Evolutionary conservation across 1,140 invertebrate species (phyloP).

Genomic region (Harpegnathos saltator): DNA sequence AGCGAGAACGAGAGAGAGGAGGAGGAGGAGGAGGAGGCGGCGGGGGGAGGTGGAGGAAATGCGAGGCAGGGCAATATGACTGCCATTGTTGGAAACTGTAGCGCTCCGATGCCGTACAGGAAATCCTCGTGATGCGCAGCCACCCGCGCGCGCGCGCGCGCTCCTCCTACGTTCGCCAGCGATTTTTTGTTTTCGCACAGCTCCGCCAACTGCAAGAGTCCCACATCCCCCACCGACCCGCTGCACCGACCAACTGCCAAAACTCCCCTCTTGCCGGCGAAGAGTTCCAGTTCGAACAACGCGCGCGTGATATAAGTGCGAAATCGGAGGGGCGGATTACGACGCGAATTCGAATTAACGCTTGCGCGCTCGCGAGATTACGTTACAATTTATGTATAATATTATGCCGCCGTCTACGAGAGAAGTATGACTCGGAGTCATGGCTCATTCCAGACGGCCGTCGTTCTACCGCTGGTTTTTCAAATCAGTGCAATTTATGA

Average conservation of each 20-base stretch:
- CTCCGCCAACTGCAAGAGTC: neutral
- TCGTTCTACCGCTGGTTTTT: neutral
- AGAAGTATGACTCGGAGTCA: neutral
- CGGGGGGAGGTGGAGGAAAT: slow-evolving; percentile 24
- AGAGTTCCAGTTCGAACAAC: neutral
- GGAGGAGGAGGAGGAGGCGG: slow-evolving; percentile 9
- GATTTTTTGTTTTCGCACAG: slow-evolving; percentile 3
- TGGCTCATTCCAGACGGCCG: neutral
- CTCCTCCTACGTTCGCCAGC: neutral
- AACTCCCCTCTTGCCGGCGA: neutral
- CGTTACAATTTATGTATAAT: neutral
- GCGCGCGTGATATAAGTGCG: neutral
- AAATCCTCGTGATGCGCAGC: slow-evolving; percentile 63
- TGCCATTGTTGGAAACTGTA: slow-evolving; percentile 51
- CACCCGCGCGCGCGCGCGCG: slow-evolving; percentile 9
- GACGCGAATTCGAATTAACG: neutral
- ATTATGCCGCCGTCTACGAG: too few relatives aligned
- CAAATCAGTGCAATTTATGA: neutral
- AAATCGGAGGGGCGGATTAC: neutral
- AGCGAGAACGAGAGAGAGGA: slow-evolving; percentile 10
- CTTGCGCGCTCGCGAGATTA: neutral
- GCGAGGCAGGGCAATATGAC: slow-evolving; percentile 24
- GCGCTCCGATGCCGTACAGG: slow-evolving; percentile 56
- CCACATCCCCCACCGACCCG: neutral
- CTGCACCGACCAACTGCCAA: neutral